These are phyloP conservation scores for Chymomyza amoena DNA, from an alignment of 2,888 invertebrate species.

Conservation along the genomic window DNA sequence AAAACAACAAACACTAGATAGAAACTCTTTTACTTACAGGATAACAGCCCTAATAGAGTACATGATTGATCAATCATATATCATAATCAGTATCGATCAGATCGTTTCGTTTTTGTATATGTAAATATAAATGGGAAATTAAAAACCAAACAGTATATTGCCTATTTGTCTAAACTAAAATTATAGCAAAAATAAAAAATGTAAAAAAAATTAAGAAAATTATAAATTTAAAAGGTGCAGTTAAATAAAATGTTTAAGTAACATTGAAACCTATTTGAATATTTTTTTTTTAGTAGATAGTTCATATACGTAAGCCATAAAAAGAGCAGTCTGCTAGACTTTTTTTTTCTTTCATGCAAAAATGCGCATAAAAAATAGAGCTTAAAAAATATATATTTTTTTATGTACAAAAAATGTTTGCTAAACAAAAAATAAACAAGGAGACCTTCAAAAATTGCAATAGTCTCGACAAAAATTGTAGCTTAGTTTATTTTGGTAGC, in stretches of 20 bases:
- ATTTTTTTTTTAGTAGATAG: background rate
- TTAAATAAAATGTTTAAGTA: slow-evolving; percentile 38
- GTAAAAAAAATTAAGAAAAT: slow-evolving; percentile 29
- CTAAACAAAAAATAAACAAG: slow-evolving; percentile 30
- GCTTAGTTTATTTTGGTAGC: background rate
- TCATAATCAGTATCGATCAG: slow-evolving; percentile 13
- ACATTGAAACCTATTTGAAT: slow-evolving; percentile 5
- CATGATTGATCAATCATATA: background rate
- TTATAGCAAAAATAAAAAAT: slow-evolving; percentile 7
- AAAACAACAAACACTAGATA: slow-evolving; percentile 32
- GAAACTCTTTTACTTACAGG: slow-evolving; percentile 65
- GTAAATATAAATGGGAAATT: slow-evolving; percentile 47
- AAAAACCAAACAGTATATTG: slow-evolving; percentile 49
- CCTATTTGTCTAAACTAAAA: slow-evolving; percentile 23
- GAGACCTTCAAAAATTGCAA: slow-evolving; percentile 68
- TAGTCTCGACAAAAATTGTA: slow-evolving; percentile 63
- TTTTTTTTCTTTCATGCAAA: slow-evolving; percentile 40
- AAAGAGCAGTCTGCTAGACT: background rate
- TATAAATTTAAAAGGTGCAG: slow-evolving; percentile 52
- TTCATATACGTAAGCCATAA: background rate
- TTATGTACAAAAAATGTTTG: slow-evolving; percentile 16
- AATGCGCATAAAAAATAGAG: slow-evolving; percentile 16
- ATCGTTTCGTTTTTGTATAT: slow-evolving; percentile 42
- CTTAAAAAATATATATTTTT: background rate
- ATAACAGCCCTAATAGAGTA: slow-evolving; percentile 65